Percentiles rank a stretch among this genome's conserved stretches.
These are phyloP conservation scores for Prorops nasuta DNA, from an alignment of 1,140 invertebrate genomes.

Conservation along the genomic window DNA sequence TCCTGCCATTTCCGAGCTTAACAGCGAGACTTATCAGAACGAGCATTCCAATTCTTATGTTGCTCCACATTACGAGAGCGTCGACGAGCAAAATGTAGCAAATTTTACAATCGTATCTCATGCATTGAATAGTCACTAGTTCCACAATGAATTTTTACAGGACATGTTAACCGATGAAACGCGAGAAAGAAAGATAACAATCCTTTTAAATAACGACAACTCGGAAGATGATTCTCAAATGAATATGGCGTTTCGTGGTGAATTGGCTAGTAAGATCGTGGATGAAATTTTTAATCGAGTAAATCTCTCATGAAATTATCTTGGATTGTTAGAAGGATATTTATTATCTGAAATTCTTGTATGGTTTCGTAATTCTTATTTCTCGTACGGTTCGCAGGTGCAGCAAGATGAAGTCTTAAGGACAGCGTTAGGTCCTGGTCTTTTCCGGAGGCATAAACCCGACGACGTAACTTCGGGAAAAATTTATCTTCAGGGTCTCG, in stretches of 20 bases:
- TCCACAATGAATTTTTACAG: no score
- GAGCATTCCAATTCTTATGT: no score
- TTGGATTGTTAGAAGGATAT: no score
- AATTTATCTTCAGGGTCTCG: constrained; percentile 16
- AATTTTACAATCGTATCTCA: no score
- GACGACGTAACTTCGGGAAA: constrained; percentile 16
- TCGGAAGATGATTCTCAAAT: constrained; percentile 34
- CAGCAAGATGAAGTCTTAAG: constrained; percentile 27
- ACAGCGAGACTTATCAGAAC: no score
- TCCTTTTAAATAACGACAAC: constrained; percentile 27
- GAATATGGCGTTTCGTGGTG: constrained; percentile 29
- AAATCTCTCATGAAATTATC: constrained; percentile 3
- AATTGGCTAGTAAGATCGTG: constrained; percentile 36
- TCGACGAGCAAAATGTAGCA: neutral
- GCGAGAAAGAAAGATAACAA: constrained; percentile 8
- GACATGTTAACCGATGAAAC: no score
- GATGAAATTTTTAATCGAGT: constrained; percentile 38
- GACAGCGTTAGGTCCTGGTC: constrained; percentile 25
- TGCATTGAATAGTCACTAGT: no score
- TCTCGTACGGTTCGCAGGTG: constrained; percentile 18
- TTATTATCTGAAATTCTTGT: neutral
- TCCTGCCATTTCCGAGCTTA: no score
- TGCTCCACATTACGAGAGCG: no score
- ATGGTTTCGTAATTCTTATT: neutral
- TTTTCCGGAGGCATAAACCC: constrained; percentile 23